Conservation (phyloP, 2,888 invertebrate species). For the Meteorus cinctellus region DNA sequence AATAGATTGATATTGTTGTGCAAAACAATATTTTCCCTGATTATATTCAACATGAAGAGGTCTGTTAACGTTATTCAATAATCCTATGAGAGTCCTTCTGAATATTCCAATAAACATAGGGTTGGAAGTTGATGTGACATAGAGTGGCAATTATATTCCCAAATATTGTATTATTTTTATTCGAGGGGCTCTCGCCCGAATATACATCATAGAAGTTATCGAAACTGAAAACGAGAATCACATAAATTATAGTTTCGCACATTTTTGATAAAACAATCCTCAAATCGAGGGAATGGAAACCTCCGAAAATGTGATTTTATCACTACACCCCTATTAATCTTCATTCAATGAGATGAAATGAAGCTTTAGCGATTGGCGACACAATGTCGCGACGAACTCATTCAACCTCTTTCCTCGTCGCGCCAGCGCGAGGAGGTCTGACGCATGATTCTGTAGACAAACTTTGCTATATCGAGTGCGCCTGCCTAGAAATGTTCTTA, state of each 20-base stretch:
- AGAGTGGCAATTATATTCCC: background rate
- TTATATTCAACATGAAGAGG: background rate
- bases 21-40: background rate
- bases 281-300: background rate
- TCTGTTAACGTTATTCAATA: background rate
- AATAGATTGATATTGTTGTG: background rate
- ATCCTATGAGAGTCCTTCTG: background rate
- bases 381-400: constrained; percentile 55
- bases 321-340: background rate
- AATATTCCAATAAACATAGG: background rate
- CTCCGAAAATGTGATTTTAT: background rate
- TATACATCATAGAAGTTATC: background rate
- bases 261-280: constrained; percentile 18
- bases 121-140: background rate
- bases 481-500: background rate
- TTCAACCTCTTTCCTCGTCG: constrained; percentile 50
- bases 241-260: background rate
- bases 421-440: constrained; percentile 26
- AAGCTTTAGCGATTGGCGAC: constrained; percentile 52
- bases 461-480: constrained; percentile 32
- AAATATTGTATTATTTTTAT: background rate
- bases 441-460: constrained; percentile 47
- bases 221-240: background rate
- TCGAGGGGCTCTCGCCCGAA: background rate
- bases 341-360: constrained; percentile 46